Base-by-base conservation (phyloP, 2,888 invertebrate genomes). In the Pocota personata region DNA sequence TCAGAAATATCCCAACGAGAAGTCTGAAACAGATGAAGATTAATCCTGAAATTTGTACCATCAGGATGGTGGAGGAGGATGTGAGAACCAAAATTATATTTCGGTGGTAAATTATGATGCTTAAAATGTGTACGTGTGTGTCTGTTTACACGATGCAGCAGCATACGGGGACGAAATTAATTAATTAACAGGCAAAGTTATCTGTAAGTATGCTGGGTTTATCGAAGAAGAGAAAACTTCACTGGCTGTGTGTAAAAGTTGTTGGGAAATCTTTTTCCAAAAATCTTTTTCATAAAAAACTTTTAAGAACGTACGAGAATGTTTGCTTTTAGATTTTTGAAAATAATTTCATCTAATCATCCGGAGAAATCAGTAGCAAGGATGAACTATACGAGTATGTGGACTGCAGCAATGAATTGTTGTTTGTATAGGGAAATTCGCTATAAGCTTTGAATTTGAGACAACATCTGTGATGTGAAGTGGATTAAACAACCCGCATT, bases 121-220 rank as follows among this genome's bases (percentile, higher is more conserved):
- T 50, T 12, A n/a, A 19, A 64, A 50, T 37, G 5, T 14, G 5
- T 7, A 14, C 27, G 21, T 57, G 40, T 60, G 27, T 50, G 30
- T 62, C 16, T 52, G 30, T 30, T 62, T 37, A 62, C 62, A 40
- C n/a, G 16, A 52, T 62, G 60, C 73, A 72, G 30, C 58, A 30
- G 62, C 16, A 12, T n/a, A 52, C 24, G 43, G n/a, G 46, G 16
- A 32, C 19, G 21, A 43, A 58, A 66, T 66, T 66, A 66, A 76
- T 66, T 76, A 76, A 76, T 76, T 76, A 76, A 76, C 66, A 48
- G 55, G 48, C 57, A 76, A 57, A 57, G 40, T 55, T 66, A 76
- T 57, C 46, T 62, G 37, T 30, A 14, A 35, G n/a, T 27, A 57
- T 12, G 14, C 8, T 3, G 7, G 19, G 14, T 14, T 12, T n/a